A percentile compares a stretch with the other conserved stretches of the same genome.
phyloP scores from a whole-genome alignment of 2,113 vertebrate genomes.

The Nothobranchius furzeri region DNA sequence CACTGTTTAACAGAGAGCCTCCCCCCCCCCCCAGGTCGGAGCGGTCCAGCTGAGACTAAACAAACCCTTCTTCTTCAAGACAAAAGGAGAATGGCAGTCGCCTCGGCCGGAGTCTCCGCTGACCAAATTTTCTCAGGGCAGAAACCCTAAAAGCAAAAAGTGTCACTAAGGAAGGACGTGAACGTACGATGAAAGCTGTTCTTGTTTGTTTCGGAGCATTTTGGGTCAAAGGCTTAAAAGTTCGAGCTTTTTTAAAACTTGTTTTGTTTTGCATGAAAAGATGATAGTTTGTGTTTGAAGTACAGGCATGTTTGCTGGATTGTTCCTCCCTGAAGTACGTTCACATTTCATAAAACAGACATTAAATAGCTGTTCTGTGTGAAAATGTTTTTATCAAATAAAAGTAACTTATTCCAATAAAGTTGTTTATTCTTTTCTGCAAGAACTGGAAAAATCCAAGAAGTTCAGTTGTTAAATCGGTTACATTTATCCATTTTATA shows the following conservation, averaged over 20 bases:
- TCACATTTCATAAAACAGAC: background rate
- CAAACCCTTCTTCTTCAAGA: conserved; percentile 80
- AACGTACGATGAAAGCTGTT: too few species aligned
- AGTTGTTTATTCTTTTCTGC: background rate
- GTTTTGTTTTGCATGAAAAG: background rate
- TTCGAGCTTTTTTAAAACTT: background rate
- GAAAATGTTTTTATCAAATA: conserved; percentile 9
- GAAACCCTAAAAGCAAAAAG: conserved; percentile 50
- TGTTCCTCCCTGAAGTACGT: background rate
- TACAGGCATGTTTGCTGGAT: background rate
- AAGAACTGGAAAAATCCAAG: background rate
- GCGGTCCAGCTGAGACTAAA: conserved; percentile 78
- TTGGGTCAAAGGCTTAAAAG: background rate
- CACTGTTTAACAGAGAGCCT: too few species aligned
- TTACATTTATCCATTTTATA: background rate
- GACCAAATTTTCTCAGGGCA: conserved; percentile 64
- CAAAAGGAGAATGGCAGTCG: conserved; percentile 68
- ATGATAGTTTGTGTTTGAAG: background rate
- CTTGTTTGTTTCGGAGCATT: too few species aligned
- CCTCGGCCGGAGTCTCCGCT: conserved; percentile 72
- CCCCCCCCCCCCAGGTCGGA: conserved; percentile 46
- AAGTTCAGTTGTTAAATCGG: background rate
- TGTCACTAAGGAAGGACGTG: conserved; percentile 2
- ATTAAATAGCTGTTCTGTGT: background rate
- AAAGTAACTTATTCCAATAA: conserved; percentile 29